Evolutionary conservation across 2,888 invertebrate species (phyloP).

Genomic region (Stegana nigrithorax): DNA sequence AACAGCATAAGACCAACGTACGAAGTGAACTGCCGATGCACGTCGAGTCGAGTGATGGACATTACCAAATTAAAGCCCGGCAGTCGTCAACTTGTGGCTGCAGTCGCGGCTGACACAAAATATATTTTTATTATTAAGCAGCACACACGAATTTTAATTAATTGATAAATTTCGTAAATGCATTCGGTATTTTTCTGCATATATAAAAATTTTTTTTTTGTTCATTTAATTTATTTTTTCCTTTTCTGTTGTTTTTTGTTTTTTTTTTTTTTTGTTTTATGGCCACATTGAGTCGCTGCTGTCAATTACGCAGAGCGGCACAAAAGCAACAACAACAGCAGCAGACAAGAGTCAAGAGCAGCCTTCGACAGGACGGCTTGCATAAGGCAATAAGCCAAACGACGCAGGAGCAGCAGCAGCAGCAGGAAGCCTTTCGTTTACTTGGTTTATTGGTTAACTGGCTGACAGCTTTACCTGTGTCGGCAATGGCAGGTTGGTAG

Average conservation of each 20-base stretch:
- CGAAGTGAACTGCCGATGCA: no score
- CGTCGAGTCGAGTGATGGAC: no score
- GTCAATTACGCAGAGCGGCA: conserved; percentile 51
- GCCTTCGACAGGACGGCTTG: neutral
- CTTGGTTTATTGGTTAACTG: conserved; percentile 10
- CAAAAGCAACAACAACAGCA: neutral
- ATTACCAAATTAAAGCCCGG: conserved; percentile 13
- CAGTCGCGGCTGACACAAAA: conserved; percentile 8
- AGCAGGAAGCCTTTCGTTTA: neutral
- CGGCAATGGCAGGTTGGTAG: no score
- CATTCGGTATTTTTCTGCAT: conserved; percentile 4
- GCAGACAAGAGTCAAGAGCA: neutral
- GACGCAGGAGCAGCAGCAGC: neutral
- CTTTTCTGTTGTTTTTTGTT: neutral
- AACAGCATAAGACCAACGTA: no score
- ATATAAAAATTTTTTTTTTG: neutral
- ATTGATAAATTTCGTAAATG: conserved; percentile 50
- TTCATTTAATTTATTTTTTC: neutral
- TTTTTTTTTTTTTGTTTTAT: neutral
- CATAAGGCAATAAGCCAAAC: neutral
- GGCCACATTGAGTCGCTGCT: conserved; percentile 48
- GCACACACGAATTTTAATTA: conserved; percentile 62
- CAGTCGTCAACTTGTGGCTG: neutral
- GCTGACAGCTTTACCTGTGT: no score
- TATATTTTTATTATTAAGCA: conserved; percentile 42